A percentile compares a stretch with the other conserved stretches of the same genome.
Evolutionary conservation across 2,888 invertebrate genomes (phyloP).

Genomic region (Perizoma affinitatum): DNA sequence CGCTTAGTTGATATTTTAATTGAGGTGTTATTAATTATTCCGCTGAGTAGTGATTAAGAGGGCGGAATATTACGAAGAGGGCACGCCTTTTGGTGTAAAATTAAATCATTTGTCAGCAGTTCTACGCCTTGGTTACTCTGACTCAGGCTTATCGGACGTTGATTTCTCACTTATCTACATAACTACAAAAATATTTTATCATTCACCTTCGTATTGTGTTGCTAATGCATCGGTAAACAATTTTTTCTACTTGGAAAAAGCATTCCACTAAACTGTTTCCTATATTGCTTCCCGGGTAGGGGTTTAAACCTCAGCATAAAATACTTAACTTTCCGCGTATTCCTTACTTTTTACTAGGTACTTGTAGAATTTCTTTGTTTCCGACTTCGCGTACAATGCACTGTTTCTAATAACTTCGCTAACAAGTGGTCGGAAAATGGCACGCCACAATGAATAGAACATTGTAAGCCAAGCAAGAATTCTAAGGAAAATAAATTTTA

Average conservation of each 20-base stretch:
- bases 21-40: conserved; percentile 79
- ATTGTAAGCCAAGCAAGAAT: conserved; percentile 54
- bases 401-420: conserved; percentile 73
- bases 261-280: conserved; percentile 40
- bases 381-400: conserved; percentile 62
- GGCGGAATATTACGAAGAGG: conserved; percentile 70
- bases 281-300: conserved; percentile 48
- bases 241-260: conserved; percentile 33
- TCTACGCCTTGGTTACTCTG: conserved; percentile 18
- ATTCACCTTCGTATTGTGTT: conserved; percentile 39
- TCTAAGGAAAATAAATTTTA: conserved; percentile 53
- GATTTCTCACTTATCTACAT: conserved; percentile 49
- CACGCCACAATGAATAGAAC: conserved; percentile 59
- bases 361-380: conserved; percentile 73
- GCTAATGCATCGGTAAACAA: conserved; percentile 37
- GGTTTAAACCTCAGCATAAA: conserved; percentile 47
- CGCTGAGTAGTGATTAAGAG: conserved; percentile 72
- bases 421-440: conserved; percentile 65
- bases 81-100: conserved; percentile 66
- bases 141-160: conserved; percentile 56
- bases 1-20: conserved; percentile 77
- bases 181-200: conserved; percentile 34
- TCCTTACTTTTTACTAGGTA: conserved; percentile 63
- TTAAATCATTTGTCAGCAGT: conserved; percentile 47
- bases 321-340: conserved; percentile 59